phyloP scores from a whole-genome alignment of 2,888 invertebrate genomes.

The Catocala fraxini region DNA sequence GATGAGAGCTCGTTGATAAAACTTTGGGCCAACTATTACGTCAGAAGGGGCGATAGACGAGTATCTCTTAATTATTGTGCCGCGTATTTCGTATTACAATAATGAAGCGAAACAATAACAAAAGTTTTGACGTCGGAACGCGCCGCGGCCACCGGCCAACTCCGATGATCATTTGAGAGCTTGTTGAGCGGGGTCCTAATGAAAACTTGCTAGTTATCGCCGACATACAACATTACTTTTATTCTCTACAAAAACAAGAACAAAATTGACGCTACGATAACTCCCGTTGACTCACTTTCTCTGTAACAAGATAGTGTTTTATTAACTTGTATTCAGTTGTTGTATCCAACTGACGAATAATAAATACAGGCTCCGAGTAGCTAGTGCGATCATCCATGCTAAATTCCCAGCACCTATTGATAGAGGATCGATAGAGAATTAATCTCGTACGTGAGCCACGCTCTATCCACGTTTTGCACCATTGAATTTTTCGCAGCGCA shows the following conservation, averaged over 20 bases:
- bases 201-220: slow-evolving; percentile 82
- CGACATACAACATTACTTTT: slow-evolving; percentile 74
- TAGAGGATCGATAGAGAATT: slow-evolving; percentile 49
- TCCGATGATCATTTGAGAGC: slow-evolving; percentile 83
- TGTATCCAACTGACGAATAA: slow-evolving; percentile 32
- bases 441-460: slow-evolving; percentile 54
- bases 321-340: slow-evolving; percentile 39
- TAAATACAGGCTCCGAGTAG: slow-evolving; percentile 21
- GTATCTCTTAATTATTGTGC: slow-evolving; percentile 85
- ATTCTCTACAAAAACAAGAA: slow-evolving; percentile 67
- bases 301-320: slow-evolving; percentile 44
- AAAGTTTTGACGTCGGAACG: slow-evolving; percentile 81
- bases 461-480: slow-evolving; percentile 47
- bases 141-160: slow-evolving; percentile 75
- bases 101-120: slow-evolving; percentile 86
- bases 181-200: slow-evolving; percentile 80
- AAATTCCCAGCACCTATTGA: slow-evolving; percentile 35
- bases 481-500: slow-evolving; percentile 53
- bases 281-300: slow-evolving; percentile 56
- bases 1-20: slow-evolving; percentile 74
- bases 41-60: slow-evolving; percentile 78
- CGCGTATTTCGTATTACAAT: slow-evolving; percentile 86
- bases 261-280: slow-evolving; percentile 59
- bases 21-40: slow-evolving; percentile 79
- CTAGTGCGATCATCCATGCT: slow-evolving; percentile 21